Evolutionary conservation across 2,888 invertebrate genomes (phyloP).

Genomic region (Tetramorium bicarinatum): DNA sequence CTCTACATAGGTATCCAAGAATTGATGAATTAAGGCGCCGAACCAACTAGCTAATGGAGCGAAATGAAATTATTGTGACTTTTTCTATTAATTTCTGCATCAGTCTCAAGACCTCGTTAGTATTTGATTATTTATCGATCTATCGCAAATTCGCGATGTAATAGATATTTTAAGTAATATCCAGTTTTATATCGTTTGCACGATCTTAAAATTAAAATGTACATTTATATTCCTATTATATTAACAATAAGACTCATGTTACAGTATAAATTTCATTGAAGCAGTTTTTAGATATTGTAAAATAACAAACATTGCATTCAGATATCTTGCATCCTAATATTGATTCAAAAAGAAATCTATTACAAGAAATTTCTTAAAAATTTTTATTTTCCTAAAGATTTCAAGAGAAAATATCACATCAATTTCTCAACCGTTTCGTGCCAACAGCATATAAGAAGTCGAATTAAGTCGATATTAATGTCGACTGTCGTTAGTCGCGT

Average conservation of each 20-base stretch:
- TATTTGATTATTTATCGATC: constrained; percentile 19
- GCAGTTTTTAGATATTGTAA: not conserved
- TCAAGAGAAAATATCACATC: not conserved
- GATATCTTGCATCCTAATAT: not conserved
- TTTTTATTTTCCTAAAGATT: constrained; percentile 13
- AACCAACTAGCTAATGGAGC: constrained; percentile 68
- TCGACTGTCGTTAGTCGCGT: constrained; percentile 55
- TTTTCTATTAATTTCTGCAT: constrained; percentile 63
- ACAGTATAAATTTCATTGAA: not conserved
- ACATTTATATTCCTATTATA: not conserved
- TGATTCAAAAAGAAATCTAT: not conserved
- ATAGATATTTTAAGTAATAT: not conserved
- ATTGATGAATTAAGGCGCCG: constrained; percentile 70
- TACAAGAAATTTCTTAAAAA: not conserved
- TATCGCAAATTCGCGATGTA: not conserved
- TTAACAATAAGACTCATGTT: not conserved
- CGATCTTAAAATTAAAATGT: not conserved
- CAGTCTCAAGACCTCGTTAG: not conserved
- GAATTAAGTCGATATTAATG: constrained; percentile 53
- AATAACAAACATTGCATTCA: not conserved
- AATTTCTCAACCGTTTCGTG: constrained; percentile 35
- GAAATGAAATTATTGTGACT: constrained; percentile 66
- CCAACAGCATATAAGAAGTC: constrained; percentile 30
- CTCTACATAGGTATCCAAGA: constrained; percentile 4
- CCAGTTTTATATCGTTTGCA: not conserved